phyloP scores from a whole-genome alignment of 2,797 vertebrate species.

The Steatocranus sp. region DNA sequence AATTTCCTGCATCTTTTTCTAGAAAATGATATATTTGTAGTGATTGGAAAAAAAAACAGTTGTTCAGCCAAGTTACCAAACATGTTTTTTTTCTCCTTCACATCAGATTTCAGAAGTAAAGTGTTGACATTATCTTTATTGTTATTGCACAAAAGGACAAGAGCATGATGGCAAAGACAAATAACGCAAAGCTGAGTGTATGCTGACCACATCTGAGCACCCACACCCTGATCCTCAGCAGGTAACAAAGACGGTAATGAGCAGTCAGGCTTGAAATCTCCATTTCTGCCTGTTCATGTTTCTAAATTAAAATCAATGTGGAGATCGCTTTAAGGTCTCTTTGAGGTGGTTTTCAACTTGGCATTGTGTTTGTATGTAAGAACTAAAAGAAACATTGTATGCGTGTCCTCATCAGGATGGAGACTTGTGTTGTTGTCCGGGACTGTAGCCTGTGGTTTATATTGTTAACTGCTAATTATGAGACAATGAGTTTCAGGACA shows the following conservation, averaged over 20 bases:
- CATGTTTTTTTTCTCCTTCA: not conserved
- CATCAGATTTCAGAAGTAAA: not conserved
- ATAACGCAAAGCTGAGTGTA: not conserved
- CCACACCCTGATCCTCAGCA: not conserved
- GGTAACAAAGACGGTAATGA: not conserved
- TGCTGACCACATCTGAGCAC: not conserved
- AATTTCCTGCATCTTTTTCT: not conserved
- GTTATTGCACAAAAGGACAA: not conserved
- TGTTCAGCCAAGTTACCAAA: not conserved
- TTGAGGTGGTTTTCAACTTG: not conserved
- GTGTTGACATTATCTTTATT: not conserved
- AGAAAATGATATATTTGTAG: not conserved
- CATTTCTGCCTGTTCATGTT: not conserved
- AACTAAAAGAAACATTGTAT: not conserved
- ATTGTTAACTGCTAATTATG: not conserved
- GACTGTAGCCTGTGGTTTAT: not conserved
- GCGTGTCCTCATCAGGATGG: not conserved
- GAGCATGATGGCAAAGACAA: not conserved
- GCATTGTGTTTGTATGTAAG: not conserved
- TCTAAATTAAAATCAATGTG: not conserved
- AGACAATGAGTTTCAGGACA: not conserved
- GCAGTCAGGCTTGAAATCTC: not conserved
- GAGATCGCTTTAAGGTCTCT: not conserved
- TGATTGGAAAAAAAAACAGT: fast-evolving
- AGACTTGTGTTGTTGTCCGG: not conserved